A percentile compares a stretch with the other conserved stretches of the same genome.
phyloP scores from a whole-genome alignment of 1,140 invertebrate genomes.

The Brachionus rotundiformis region DNA sequence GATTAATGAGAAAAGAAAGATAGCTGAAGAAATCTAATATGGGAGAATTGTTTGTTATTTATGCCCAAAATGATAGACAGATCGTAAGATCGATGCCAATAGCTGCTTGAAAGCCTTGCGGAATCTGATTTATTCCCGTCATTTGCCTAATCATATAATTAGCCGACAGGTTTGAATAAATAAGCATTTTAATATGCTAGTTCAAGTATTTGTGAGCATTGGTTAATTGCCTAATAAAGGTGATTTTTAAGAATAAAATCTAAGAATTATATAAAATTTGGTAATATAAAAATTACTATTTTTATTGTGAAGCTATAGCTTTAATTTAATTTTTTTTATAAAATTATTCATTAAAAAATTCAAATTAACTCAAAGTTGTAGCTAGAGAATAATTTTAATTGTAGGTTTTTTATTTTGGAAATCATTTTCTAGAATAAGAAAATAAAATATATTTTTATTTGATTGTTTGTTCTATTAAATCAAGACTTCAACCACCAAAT shows the following conservation, averaged over 20 bases:
- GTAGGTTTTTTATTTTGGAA: not conserved
- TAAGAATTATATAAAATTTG: not conserved
- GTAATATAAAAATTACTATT: not conserved
- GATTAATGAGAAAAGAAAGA: slow-evolving; percentile 3
- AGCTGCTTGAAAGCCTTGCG: not conserved
- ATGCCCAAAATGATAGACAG: not conserved
- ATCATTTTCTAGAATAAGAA: no score
- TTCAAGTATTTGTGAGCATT: not conserved
- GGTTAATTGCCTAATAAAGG: not conserved
- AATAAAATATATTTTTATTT: no score
- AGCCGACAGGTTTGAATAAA: not conserved
- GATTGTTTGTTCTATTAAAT: no score
- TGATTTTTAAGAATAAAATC: not conserved
- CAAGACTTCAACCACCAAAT: no score
- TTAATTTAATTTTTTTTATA: no score
- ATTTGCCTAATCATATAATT: not conserved
- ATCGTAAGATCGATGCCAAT: not conserved
- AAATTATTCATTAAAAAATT: not conserved
- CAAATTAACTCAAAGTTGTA: not conserved
- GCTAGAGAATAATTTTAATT: no score
- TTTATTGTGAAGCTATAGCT: not conserved
- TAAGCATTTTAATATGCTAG: not conserved
- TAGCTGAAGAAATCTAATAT: not conserved
- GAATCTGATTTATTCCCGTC: slow-evolving; percentile 11
- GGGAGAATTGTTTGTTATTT: not conserved